Percentiles rank a stretch among this genome's conserved stretches.
Conservation (phyloP, 2,113 vertebrate species). For the Donacobius atricapilla region DNA sequence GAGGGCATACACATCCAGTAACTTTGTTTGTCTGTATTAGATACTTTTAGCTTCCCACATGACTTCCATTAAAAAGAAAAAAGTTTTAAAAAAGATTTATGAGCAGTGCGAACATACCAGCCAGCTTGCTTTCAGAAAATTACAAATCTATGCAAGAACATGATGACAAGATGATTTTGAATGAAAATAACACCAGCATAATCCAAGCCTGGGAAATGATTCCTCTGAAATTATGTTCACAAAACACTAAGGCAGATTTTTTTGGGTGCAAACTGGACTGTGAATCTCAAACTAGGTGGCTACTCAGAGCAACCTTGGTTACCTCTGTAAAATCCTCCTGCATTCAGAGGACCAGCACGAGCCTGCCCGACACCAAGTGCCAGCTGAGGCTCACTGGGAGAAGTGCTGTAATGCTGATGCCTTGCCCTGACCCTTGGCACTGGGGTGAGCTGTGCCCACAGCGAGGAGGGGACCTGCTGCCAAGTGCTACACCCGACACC, state of each 20-base stretch:
- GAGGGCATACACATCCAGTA: not conserved
- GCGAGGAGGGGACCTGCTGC: not conserved
- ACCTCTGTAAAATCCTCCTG: not conserved
- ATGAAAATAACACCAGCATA: constrained; percentile 9
- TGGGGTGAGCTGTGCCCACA: not conserved
- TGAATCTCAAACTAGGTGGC: not conserved
- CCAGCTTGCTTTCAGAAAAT: constrained; percentile 38
- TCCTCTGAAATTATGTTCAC: not conserved
- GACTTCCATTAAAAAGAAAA: not conserved
- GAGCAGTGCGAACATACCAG: not conserved
- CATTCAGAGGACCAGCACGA: not conserved
- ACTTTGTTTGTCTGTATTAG: not conserved
- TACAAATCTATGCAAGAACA: constrained; percentile 9
- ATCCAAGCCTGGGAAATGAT: not conserved
- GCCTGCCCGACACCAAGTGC: not conserved
- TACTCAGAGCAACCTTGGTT: not conserved
- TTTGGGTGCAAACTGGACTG: not conserved
- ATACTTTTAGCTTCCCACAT: not conserved
- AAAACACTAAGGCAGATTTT: not conserved
- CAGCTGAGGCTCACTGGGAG: not conserved
- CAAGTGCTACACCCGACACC: not conserved
- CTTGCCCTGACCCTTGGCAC: not conserved
- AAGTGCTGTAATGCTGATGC: rapidly evolving
- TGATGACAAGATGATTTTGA: constrained; percentile 19
- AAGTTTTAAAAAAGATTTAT: not conserved